phyloP scores from a whole-genome alignment of 2,888 invertebrate genomes.

The Drosophila basisetae region DNA sequence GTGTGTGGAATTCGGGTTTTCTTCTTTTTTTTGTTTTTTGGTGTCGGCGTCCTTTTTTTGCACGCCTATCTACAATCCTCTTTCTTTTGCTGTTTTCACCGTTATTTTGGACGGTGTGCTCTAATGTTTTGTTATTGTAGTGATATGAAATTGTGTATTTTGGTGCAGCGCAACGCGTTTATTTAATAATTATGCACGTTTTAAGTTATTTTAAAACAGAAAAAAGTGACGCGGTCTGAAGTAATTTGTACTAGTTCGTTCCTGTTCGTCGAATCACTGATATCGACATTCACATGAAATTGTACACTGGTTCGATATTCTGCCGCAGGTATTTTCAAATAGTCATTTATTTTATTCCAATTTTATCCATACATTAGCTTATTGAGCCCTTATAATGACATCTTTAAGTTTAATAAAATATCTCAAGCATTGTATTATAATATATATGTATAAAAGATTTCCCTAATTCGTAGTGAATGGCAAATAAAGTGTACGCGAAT shows the following conservation, averaged over 20 bases:
- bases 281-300: constrained; percentile 7
- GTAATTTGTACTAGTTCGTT: constrained; percentile 34
- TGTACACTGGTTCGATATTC: neutral
- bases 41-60: constrained; percentile 40
- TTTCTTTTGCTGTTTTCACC: neutral
- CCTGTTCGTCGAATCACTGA: constrained; percentile 8
- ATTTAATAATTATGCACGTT: constrained; percentile 23
- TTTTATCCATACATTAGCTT: neutral
- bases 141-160: neutral
- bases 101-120: neutral
- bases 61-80: constrained; percentile 13
- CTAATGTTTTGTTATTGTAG: neutral
- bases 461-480: neutral
- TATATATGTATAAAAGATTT: neutral
- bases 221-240: constrained; percentile 67
- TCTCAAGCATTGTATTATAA: neutral
- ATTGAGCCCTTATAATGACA: neutral
- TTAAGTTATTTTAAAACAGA: constrained; percentile 53
- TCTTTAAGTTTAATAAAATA: neutral
- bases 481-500: neutral
- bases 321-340: neutral
- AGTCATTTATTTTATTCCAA: neutral
- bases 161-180: neutral
- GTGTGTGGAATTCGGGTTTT: constrained; percentile 23
- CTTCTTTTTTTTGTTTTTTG: constrained; percentile 13